Evolutionary conservation across 2,888 invertebrate genomes (phyloP), one percentile per base, ranked within the genome.

Genomic region (Cosmia trapezina): DNA sequence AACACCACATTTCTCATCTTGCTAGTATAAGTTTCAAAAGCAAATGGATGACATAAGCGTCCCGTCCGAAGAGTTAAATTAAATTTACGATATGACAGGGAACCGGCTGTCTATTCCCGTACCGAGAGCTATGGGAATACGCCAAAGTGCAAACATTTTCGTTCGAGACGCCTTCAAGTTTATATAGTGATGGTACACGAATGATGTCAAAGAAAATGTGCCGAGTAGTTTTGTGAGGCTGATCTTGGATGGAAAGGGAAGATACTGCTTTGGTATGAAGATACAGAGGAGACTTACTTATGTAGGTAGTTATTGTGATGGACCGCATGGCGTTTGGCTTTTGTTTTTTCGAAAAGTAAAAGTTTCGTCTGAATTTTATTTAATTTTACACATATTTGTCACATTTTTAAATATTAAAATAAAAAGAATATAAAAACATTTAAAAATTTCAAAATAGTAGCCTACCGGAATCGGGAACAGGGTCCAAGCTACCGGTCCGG

Each of bases 61-160:
- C 76, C 64, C 79, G 79, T 79, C 81, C 82, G 80, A 87, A 87
- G 89, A 89, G 90, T 89, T 87, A 89, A 90, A 89, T 90, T 90
- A 87, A 90, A 89, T 91, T 90, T 90, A 89, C 88, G 87, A 87
- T 88, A 88, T 88, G 87, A 87, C 82, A 77, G 76, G 78, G 70
- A 77, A 75, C 70, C 72, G 67, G 75, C 80, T 69, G 69, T 80
- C 77, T 82, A 83, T 83, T 84, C 84, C 83, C 86, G 68, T 43
- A 64, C 60, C 69, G 76, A 73, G 70, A 80, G 86, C 73, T 73
- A 64, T 80, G 91, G 90, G 91, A 91, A 89, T 91, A 90, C 91
- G 78, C 90, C 80, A 78, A 86, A 91, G 91, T 91, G 91, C 90
- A 89, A 87, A 88, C 83, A 86, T 86, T 87, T 83, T 86, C 79